Conservation (phyloP, 92 coral and sea anemone genomes). For the Pocillopora grandis region DNA sequence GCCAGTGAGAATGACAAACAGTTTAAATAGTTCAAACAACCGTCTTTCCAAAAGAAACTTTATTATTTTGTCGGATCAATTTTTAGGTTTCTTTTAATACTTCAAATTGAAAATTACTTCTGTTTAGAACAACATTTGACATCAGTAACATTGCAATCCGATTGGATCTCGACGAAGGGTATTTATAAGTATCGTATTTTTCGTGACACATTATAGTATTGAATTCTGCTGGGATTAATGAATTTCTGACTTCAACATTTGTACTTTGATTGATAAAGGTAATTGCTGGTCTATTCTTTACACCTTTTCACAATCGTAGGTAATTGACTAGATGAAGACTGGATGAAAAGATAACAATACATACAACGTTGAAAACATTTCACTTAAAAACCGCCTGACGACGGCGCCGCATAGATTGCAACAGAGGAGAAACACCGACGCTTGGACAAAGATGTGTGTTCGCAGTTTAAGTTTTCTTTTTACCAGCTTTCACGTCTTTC, state of each 20-base stretch:
- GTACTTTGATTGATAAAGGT: conserved; percentile 21
- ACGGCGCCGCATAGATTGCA: not conserved
- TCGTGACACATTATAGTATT: conserved; percentile 17
- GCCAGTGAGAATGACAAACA: conserved; percentile 26
- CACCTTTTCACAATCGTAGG: conserved; percentile 35
- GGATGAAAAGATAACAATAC: not conserved
- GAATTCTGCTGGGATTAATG: conserved; percentile 20
- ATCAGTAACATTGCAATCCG: not conserved
- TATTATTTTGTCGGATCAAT: conserved; percentile 21
- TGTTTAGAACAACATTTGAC: conserved; percentile 13
- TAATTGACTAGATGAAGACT: conserved; percentile 9
- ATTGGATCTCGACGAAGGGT: conserved; percentile 2
- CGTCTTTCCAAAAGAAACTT: not conserved
- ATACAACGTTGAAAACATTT: not conserved
- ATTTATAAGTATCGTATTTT: not conserved
- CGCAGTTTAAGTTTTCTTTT: not conserved
- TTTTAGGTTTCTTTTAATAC: not conserved
- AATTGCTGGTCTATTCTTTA: conserved; percentile 26
- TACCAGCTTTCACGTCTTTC: conserved; percentile 13
- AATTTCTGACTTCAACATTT: conserved; percentile 26
- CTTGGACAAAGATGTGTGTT: not conserved
- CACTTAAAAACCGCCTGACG: conserved; percentile 8
- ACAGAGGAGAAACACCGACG: not conserved
- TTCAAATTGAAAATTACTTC: conserved; percentile 1
- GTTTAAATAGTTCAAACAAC: conserved; percentile 14